Percentiles rank a stretch among this genome's conserved stretches.
Conservation (phyloP, 2,797 vertebrate species). For the Monodelphis domestica region DNA sequence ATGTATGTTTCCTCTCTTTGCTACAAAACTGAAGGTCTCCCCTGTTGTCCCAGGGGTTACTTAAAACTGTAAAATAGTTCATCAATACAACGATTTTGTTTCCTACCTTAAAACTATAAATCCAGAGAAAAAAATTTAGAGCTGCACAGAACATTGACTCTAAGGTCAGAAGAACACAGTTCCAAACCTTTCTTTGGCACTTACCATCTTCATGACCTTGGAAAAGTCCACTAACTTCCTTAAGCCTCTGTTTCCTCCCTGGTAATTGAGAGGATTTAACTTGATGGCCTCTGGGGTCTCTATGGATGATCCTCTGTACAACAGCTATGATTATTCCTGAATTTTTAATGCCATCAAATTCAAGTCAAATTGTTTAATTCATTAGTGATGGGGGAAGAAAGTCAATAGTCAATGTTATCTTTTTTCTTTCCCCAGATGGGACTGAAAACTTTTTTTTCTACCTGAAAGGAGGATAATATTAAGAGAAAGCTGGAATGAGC, state of each 20-base stretch:
- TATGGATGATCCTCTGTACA: neutral
- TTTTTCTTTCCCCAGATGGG: conserved; percentile 37
- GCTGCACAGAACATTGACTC: neutral
- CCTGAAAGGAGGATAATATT: neutral
- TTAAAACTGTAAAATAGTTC: conserved; percentile 79
- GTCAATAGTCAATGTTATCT: conserved; percentile 58
- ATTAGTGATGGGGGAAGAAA: neutral
- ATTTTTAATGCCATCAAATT: conserved; percentile 43
- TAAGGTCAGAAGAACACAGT: neutral
- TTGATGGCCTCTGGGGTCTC: neutral
- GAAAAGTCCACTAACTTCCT: neutral
- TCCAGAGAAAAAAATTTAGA: neutral
- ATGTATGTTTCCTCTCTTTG: conserved; percentile 74
- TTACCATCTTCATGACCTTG: neutral
- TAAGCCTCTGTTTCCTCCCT: neutral
- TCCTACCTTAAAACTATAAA: conserved; percentile 84
- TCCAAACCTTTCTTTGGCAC: neutral
- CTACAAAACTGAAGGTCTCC: conserved; percentile 77
- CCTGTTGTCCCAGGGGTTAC: conserved; percentile 76
- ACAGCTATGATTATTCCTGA: conserved; percentile 31
- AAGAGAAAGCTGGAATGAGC: conserved; percentile 19
- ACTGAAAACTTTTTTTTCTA: conserved; percentile 12
- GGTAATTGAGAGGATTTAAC: neutral
- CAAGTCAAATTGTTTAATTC: neutral
- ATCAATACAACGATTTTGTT: conserved; percentile 66